Base-by-base conservation (phyloP, 2,888 invertebrate species). In the Leptopilina drosophilae region DNA sequence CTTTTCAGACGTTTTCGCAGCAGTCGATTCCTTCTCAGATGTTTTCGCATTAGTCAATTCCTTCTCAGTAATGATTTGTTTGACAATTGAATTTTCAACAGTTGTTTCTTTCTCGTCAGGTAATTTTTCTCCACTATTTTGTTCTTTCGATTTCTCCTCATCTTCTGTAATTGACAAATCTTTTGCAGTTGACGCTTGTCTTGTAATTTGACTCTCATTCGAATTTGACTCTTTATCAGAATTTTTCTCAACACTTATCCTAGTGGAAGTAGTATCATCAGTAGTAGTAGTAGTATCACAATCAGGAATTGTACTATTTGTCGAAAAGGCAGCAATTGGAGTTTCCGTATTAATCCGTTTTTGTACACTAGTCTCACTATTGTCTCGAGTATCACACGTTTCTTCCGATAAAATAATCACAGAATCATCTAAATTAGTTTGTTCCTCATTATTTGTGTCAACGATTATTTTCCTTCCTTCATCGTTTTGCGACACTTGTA, bases 301-400 rank as follows among this genome's bases (percentile, higher is more conserved):
- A 9, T 1, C 14, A 33, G 5, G 1, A 26, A 26, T 26, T 8
- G 33, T 40, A 15, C 9, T 40, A 33, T 33, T 33, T 56, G 80
- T 76, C 0, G 81, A 80, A 26, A 84, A 69, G 15, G 80, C 65
- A 5, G 85, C 5, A 5, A 87, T 88, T 8, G 86, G 85, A 56
- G 82, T 81, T 12, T 79, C 79, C 9, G 83, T 81, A 53, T 86
- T 81, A 8, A 75, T 12, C 20, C 53, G 79, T 15, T 78, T 69
- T 12, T 77, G 67, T 1, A 64, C 8, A 12, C 56, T 73, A 53
- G 26, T 56, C 26, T 33, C 64, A 33, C 33, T n/a, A 7, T 56
- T 56, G 2, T 0, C n/a, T 33, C 33, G 14, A 69, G 33, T n/a
- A 62, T 15, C 20, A 62, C 62, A 7, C 20, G 20, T 62, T 62